These are phyloP conservation scores for Mobula birostris DNA, from an alignment of 2,113 vertebrate genomes.

Conservation along the genomic window DNA sequence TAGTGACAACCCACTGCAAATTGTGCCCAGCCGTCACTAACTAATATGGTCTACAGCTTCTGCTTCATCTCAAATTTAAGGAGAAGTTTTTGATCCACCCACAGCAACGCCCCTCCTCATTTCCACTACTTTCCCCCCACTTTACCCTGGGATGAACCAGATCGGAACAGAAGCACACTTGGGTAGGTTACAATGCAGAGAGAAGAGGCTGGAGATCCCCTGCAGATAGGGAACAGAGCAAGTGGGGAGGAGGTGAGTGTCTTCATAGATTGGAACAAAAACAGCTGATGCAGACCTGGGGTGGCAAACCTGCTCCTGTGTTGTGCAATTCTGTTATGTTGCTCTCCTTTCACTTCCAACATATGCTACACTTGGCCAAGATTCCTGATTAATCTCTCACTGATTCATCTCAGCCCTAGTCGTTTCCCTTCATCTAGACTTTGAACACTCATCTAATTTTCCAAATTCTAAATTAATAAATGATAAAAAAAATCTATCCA, in stretches of 20 bases:
- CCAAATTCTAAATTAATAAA: background rate
- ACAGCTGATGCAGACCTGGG: background rate
- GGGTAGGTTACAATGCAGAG: background rate
- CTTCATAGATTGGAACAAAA: background rate
- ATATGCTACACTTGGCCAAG: background rate
- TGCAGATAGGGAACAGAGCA: no score
- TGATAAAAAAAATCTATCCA: background rate
- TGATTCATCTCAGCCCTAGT: background rate
- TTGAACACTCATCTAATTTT: background rate
- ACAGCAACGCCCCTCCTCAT: background rate
- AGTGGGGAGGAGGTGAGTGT: no score
- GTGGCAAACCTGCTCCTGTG: background rate
- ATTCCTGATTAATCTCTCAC: background rate
- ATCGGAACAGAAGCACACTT: background rate
- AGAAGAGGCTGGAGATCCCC: background rate
- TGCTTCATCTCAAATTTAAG: background rate
- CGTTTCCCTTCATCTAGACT: background rate
- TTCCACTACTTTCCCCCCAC: background rate
- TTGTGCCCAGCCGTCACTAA: background rate
- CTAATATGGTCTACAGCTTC: background rate
- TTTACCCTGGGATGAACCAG: background rate
- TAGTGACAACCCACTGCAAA: background rate
- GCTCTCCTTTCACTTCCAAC: background rate
- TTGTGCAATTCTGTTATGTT: background rate
- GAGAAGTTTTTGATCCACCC: background rate